Base-by-base conservation (phyloP, 2,797 vertebrate genomes). In the Gallinago nigripennis region DNA sequence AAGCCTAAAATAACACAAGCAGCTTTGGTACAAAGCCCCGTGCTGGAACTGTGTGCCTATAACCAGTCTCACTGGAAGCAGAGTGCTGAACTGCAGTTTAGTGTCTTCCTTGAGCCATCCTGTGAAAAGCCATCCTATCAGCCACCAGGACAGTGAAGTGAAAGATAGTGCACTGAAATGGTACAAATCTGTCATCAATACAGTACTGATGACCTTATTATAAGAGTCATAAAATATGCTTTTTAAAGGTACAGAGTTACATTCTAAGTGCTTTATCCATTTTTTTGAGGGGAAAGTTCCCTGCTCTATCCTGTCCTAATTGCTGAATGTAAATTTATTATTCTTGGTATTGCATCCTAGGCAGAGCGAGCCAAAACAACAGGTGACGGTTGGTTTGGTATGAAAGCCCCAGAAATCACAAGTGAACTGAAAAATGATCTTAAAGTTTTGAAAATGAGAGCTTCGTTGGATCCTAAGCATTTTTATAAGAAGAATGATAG, bases 401-500 rank as follows among this genome's bases (percentile, higher is more conserved):
- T 99, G 99, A 99, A 98, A 97, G 99, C 99, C 54, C 99, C 99
- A 6, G 99, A 99, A 97, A 54, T 99, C 92, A 98, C 99, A 6
- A 97, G 97, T 19, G 99, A 99, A 95, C 96, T 99, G 77, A 99
- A 98, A 96, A 99, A 98, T 57, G 99, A 99, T 92, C 98, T 99
- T 39, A 98, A 98, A 75, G 98, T 98, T 71, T 96, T 99, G 92
- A 98, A 99, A 97, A 99, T 99, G 99, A 99, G 99, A 94, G 98
- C 98, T 48, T 98, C 99, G 0, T 87, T 99, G 97, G 99, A 99
- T 92, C 98, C 99, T 14, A 99, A 99, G 96, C 98, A 98, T 56
- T 99, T 99, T 97, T 99, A 99, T 96, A 99, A 99, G 98, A 99
- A 99, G 97, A 99, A 99, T 17, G 99, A 99, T 94, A 97, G 99